Base-by-base conservation (phyloP, 30 jellyfish, hydroid and myxozoan species). In the Chironex yamaguchii region DNA sequence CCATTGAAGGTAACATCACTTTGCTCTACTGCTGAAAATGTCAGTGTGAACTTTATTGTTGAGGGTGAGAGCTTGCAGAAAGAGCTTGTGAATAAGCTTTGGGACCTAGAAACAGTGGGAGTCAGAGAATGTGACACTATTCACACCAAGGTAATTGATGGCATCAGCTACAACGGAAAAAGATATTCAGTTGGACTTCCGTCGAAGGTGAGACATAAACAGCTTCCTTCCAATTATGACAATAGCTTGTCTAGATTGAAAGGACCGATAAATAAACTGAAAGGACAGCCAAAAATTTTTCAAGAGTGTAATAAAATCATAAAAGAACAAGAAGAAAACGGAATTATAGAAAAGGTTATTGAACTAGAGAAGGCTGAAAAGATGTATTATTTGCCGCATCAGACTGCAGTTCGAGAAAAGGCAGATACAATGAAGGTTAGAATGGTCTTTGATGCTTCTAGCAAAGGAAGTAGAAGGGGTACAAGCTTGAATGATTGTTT, bases 401-500 rank as follows among this genome's bases (percentile, higher is more conserved):
- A 62, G 32, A 54, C 82, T 12, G 90, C 62, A 11, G 4, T 54
- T 1, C 28, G 82, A 62, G 23, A 4, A 52, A 67, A 54, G 1
- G 68, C 65, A 29, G 52, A 54, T n/a, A 78, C 84, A 0, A 79
- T 82, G 2, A 79, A 79, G 53, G 2, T 79, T 0, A 20, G 90
- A 32, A 33, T 79, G 0, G 90, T 79, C 27, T 76, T 9, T 52
- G 89, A 50, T 52, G 89, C 89, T 29, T 76, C 84, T 0, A 62
- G 79, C 29, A 76, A 76, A 67, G 72, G 49, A n/a, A 34, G 75
- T 27, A 79, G 79, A 26, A n/a, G 26, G 30, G 64, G 85, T 2
- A 64, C 27, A 6, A 36, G 64, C 35, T 31, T 76, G 48, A 79
- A 79, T 58, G 83, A 82, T 9, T 82, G 92, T 31, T 79, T 82